phyloP scores from a whole-genome alignment of 2,888 invertebrate genomes.

The Stenodera caucasica region DNA sequence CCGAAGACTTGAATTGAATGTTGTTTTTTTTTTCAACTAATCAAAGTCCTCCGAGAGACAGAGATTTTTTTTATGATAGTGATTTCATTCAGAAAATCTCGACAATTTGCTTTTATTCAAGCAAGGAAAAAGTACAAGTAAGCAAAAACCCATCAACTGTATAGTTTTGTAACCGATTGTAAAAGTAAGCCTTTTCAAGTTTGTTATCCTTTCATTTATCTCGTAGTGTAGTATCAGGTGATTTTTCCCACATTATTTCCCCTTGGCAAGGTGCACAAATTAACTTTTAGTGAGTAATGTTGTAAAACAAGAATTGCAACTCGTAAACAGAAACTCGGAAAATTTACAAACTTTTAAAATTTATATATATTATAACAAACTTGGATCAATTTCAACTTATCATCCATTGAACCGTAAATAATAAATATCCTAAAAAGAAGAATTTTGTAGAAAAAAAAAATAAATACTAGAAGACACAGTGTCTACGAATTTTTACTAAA shows the following conservation, averaged over 20 bases:
- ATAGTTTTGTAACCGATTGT: slow-evolving; percentile 22
- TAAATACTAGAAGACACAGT: background rate
- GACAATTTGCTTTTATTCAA: background rate
- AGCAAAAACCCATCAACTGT: background rate
- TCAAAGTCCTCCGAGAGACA: too few species aligned
- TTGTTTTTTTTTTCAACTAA: too few species aligned
- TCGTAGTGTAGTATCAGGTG: slow-evolving; percentile 31
- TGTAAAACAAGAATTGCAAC: slow-evolving; percentile 3
- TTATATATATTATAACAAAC: background rate
- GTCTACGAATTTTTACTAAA: background rate
- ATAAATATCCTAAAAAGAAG: background rate
- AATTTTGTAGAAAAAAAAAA: background rate
- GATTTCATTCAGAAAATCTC: background rate
- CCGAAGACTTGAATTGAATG: too few species aligned
- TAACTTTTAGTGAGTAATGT: slow-evolving; percentile 8
- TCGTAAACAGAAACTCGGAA: slow-evolving; percentile 5
- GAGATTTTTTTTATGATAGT: too few species aligned
- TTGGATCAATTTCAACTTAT: background rate
- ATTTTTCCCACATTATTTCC: slow-evolving; percentile 28
- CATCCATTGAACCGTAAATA: background rate
- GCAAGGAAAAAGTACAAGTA: background rate
- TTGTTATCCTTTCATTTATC: slow-evolving; percentile 35
- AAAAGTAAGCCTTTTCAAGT: slow-evolving; percentile 29
- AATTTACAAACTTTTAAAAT: background rate
- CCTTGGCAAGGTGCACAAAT: slow-evolving; percentile 5